Base-by-base conservation (phyloP, 2,113 vertebrate species). In the Piprites chloris region DNA sequence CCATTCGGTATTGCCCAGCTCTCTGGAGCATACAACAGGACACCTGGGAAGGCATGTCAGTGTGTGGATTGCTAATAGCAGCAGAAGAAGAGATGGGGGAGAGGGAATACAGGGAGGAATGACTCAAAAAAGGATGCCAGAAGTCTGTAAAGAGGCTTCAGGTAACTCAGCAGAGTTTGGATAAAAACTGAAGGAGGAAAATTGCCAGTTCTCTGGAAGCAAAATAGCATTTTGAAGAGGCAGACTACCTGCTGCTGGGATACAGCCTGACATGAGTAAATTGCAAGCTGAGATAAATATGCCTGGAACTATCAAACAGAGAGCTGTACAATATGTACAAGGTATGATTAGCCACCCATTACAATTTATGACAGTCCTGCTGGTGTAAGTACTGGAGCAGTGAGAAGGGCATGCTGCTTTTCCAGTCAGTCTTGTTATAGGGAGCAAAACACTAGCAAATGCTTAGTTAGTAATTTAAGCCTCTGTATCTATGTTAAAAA, bases 281-380 rank as follows among this genome's bases (percentile, higher is more conserved):
- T 97, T 97, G 93, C 93, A 90, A 69, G 69, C 94, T 92, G 95
- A 96, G 94, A 95, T 96, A 97, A 98, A 94, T 97, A 90, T 76
- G 91, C 92, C 73, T 89, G 87, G 62, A 74, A 65, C 87, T 52
- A 95, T 86, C 73, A 90, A 77, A 41, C 94, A 83, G 82, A 83
- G 88, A 85, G 78, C 85, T 61, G 85, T 79, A 44, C 59, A 76
- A 88, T 73, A 53, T 11, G 79, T 68, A 52, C 32, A 58, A 68
- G 78, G 55, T 90, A 50, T 96, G 97, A 97, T 93, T 97, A 97
- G 96, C 66, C 27, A 46, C 26, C 9, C 19, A 52, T 68, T 39
- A 78, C 72, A 50, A 18, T 76, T 66, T 41, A 30, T 33, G 62
- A 23, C 76, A 59, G 63, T 58, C 72, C 69, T 84, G 52, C 39